Conservation (phyloP, 2,797 vertebrate genomes). For the Podarcis lilfordi region DNA sequence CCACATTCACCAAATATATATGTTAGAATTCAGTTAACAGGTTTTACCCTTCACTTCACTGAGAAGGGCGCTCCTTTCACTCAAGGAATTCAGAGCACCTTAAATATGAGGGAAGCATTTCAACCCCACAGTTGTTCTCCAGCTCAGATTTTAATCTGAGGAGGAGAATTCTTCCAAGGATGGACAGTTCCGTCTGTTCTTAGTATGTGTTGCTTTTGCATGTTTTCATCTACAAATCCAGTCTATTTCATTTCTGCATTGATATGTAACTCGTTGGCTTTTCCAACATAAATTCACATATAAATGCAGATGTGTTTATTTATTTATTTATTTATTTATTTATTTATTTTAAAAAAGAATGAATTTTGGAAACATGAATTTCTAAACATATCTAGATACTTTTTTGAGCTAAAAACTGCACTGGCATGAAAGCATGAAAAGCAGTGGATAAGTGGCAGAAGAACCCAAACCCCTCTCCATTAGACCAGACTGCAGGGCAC, state of each 20-base stretch:
- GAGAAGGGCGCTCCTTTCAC: neutral
- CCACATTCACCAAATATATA: neutral
- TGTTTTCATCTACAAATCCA: neutral
- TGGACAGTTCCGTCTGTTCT: neutral
- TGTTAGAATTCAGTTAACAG: constrained; percentile 22
- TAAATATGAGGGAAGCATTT: no score
- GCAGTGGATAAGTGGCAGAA: neutral
- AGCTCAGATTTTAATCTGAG: neutral
- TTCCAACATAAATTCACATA: no score
- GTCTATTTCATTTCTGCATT: no score
- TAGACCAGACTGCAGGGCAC: no score
- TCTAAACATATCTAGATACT: no score
- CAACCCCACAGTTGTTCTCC: neutral
- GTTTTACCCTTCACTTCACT: neutral
- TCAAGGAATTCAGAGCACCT: neutral
- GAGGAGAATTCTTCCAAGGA: neutral
- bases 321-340: no score
- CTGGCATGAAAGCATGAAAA: neutral
- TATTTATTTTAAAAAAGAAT: no score
- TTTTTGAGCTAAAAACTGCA: no score
- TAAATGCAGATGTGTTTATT: no score
- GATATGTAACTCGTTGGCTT: no score
- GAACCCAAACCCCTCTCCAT: neutral
- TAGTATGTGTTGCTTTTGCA: neutral
- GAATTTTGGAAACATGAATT: no score